Evolutionary conservation across 2,797 vertebrate species (phyloP), one percentile per base, ranked within the genome.

Genomic region (Molossus alvarezi): DNA sequence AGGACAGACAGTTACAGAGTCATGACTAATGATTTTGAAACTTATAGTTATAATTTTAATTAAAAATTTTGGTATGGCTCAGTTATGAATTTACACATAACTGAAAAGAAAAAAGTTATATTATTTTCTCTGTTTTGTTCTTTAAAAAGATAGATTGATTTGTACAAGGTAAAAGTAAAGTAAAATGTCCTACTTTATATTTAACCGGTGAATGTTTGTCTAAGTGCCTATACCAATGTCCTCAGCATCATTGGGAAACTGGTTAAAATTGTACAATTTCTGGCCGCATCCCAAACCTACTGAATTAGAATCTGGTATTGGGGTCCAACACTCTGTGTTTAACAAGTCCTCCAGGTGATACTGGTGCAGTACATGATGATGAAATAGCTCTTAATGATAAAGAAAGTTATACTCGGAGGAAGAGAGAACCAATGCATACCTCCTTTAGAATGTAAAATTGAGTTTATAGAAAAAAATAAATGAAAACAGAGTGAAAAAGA

Each of bases 1-100:
- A 5, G 2, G 2, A 57, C 57, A 71, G 81, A 90, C 1, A 84
- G 75, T 55, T 95, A 67, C 0, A 82, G 23, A 90, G 64, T 62
- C 10, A 51, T 82, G 23, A 67, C 3, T 88, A 85, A 85, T 79
- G 21, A 27, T 72, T 75, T 76, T 89, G 73, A 91, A 93, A 81
- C 9, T 82, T 12, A 67, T 7, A 89, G 51, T 83, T 88, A 4
- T 69, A 81, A 81, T 85, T 88, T 65, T 0, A 77, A 3, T 90
- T 53, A 23, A 90, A 72, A 81, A 76, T 84, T 76, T 4, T 55
- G 20, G 4, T 79, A 90, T 92, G 15, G 15, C 37, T 77, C 9
- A 89, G 10, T 53, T 88, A 76, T 33, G 10, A 23, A 72, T 14
- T 81, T 81, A 65, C 20, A 93, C n/a, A 53, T 60, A 75, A 23